These are phyloP conservation scores for Drosophila tristis DNA, from an alignment of 1,140 invertebrate genomes.

Conservation along the genomic window DNA sequence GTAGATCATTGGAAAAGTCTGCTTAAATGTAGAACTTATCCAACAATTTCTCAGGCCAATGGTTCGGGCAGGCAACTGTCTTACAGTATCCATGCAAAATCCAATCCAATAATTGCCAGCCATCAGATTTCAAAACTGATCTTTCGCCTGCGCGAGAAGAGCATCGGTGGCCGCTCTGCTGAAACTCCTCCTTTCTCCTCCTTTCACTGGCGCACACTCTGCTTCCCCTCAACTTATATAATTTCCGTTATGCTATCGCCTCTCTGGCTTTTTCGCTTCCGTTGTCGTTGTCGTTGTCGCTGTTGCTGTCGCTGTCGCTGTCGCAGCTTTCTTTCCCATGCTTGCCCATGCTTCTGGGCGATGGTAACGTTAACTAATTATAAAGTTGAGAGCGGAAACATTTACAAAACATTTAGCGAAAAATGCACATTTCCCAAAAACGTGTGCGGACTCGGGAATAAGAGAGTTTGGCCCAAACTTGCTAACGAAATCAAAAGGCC, in stretches of 20 bases:
- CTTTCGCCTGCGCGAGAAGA: background rate
- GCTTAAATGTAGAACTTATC: too few relatives aligned
- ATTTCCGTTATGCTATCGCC: slow-evolving; percentile 57
- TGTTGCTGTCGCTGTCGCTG: background rate
- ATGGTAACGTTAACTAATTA: slow-evolving; percentile 68
- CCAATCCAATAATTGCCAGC: too few relatives aligned
- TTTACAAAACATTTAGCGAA: slow-evolving; percentile 84
- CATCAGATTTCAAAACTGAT: too few relatives aligned
- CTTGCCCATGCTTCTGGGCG: too few relatives aligned
- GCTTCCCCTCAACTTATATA: slow-evolving; percentile 55
- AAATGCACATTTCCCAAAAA: slow-evolving; percentile 79
- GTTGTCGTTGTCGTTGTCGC: background rate
- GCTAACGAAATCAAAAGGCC: slow-evolving; percentile 62
- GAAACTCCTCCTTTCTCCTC: background rate
- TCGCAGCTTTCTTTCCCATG: slow-evolving; percentile 25
- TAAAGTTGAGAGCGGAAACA: slow-evolving; percentile 80
- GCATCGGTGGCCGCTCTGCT: background rate
- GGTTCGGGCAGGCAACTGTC: too few relatives aligned
- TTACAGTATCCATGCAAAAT: too few relatives aligned
- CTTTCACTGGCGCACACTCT: background rate
- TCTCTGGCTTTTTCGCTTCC: slow-evolving; percentile 14
- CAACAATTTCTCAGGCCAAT: too few relatives aligned
- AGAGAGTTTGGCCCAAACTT: slow-evolving; percentile 33
- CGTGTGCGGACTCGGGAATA: slow-evolving; percentile 78
- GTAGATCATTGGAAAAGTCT: too few relatives aligned